A percentile compares a stretch with the other conserved stretches of the same genome.
Conservation (phyloP, 2,888 invertebrate species). For the Ochropacha duplaris region DNA sequence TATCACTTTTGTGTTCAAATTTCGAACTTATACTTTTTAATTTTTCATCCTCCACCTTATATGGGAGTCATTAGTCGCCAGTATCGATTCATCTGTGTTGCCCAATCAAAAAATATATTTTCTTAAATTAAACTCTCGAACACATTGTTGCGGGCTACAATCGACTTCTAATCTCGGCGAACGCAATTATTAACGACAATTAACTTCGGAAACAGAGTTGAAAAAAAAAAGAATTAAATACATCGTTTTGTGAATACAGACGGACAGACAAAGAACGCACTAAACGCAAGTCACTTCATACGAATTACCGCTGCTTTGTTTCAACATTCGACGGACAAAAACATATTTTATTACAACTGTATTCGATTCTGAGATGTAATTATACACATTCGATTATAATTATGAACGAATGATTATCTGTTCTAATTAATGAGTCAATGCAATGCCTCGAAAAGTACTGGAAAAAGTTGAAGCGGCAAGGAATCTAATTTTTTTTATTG, state of each 20-base stretch:
- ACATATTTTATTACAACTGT: slow-evolving; percentile 51
- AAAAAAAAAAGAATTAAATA: slow-evolving; percentile 57
- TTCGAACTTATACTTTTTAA: slow-evolving; percentile 23
- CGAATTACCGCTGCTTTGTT: slow-evolving; percentile 78
- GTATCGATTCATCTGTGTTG: slow-evolving; percentile 28
- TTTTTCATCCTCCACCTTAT: slow-evolving; percentile 33
- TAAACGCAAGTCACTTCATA: slow-evolving; percentile 80
- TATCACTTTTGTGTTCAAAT: slow-evolving; percentile 29
- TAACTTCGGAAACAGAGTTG: slow-evolving; percentile 53
- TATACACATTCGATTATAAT: slow-evolving; percentile 59
- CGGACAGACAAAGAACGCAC: slow-evolving; percentile 61
- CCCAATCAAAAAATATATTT: slow-evolving; percentile 41
- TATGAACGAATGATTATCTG: slow-evolving; percentile 51
- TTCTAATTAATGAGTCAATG: slow-evolving; percentile 63
- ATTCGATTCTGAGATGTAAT: slow-evolving; percentile 66
- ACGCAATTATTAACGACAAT: slow-evolving; percentile 72
- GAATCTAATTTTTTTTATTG: slow-evolving; percentile 39
- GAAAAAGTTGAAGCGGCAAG: slow-evolving; percentile 17
- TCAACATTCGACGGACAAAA: slow-evolving; percentile 69
- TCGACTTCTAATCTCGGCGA: slow-evolving; percentile 51
- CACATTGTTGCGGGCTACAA: slow-evolving; percentile 40
- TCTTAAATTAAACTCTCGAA: slow-evolving; percentile 41
- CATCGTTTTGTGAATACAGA: slow-evolving; percentile 67
- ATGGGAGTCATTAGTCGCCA: slow-evolving; percentile 48
- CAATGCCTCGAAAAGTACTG: neutral